These are phyloP conservation scores for Calyptommatus sinebrachiatus DNA, from an alignment of 2,113 vertebrate species.

Conservation along the genomic window DNA sequence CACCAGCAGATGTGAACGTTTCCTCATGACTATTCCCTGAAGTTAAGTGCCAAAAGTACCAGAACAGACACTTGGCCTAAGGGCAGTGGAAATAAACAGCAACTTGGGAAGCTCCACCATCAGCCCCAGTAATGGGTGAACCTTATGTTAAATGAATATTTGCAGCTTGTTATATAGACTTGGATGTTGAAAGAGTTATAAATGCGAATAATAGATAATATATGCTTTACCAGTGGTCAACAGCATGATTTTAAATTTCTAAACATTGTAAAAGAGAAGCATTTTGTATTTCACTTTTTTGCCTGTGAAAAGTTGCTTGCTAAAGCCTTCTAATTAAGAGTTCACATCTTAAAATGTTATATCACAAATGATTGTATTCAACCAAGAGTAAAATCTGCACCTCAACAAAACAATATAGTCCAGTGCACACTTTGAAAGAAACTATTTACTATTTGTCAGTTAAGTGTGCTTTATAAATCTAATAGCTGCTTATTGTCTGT, in stretches of 20 bases:
- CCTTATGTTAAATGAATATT: no score
- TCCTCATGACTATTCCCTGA: no score
- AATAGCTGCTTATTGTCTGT: constrained; percentile 76
- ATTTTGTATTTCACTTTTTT: constrained; percentile 46
- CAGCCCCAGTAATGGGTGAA: no score
- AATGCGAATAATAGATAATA: no score
- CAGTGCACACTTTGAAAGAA: constrained; percentile 65
- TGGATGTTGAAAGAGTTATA: no score
- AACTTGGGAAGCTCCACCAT: no score
- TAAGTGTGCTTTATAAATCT: constrained; percentile 77
- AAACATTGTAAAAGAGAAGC: constrained; percentile 29
- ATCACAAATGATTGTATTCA: constrained; percentile 75
- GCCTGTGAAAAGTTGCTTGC: constrained; percentile 46
- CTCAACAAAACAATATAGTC: constrained; percentile 70
- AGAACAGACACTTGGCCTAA: no score
- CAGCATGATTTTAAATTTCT: constrained; percentile 54
- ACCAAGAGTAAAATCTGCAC: constrained; percentile 65
- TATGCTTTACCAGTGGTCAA: neutral
- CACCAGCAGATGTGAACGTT: no score
- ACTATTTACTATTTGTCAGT: constrained; percentile 65
- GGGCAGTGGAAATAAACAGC: no score
- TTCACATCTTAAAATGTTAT: constrained; percentile 58
- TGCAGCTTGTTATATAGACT: no score
- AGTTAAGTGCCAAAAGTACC: no score
- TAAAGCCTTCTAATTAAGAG: constrained; percentile 59